These are phyloP conservation scores for Crenuchus spilurus DNA, from an alignment of 2,797 vertebrate genomes.

Conservation along the genomic window DNA sequence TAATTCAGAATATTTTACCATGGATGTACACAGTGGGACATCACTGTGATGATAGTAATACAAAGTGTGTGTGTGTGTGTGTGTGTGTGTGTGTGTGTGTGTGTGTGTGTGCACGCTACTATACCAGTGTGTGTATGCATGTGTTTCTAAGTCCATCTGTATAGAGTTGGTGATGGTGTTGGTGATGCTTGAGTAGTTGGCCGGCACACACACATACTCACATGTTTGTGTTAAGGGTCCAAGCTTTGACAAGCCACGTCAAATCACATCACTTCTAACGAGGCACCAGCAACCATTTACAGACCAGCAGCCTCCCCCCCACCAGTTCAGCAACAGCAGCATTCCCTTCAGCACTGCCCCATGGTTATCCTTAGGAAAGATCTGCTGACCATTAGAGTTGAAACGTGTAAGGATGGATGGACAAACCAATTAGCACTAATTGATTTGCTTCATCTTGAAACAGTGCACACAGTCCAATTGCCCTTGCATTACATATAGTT, in stretches of 20 bases:
- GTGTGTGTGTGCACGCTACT: background rate
- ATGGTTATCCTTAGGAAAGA: constrained; percentile 61
- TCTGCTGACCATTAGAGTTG: constrained; percentile 60
- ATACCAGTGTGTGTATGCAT: background rate
- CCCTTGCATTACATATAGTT: constrained; percentile 9
- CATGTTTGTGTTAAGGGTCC: constrained; percentile 54
- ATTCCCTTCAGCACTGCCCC: constrained; percentile 59
- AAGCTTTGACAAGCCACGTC: constrained; percentile 67
- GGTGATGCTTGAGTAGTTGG: constrained; percentile 30
- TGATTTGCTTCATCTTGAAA: background rate
- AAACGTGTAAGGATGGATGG: constrained; percentile 65
- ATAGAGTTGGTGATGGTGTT: background rate
- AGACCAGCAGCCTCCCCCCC: constrained; percentile 62
- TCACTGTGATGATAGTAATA: too few relatives aligned
- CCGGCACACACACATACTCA: constrained; percentile 35
- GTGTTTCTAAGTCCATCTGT: constrained; percentile 14
- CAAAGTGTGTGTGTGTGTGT: constrained; percentile 41
- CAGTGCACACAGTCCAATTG: background rate
- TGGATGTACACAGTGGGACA: too few relatives aligned
- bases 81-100: constrained; percentile 7
- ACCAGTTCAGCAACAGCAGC: constrained; percentile 63
- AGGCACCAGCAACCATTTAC: constrained; percentile 58
- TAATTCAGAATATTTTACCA: too few relatives aligned
- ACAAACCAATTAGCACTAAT: constrained; percentile 39
- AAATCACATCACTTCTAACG: constrained; percentile 64